Percentiles rank a stretch among this genome's conserved stretches.
Evolutionary conservation across 1,140 invertebrate genomes (phyloP).

Genomic region (Atta cephalotes): DNA sequence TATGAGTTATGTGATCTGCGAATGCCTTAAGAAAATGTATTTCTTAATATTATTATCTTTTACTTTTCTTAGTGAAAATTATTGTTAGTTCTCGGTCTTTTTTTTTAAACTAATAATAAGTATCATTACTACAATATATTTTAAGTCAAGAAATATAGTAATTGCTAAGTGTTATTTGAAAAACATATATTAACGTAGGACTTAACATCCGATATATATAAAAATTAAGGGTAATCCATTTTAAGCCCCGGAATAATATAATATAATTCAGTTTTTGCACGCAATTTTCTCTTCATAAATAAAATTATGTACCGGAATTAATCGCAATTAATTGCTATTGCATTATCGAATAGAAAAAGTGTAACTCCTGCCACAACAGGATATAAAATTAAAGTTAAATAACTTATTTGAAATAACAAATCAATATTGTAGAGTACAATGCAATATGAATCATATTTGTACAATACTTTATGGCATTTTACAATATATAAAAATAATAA

Average conservation of each 20-base stretch:
- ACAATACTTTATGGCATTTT: not conserved
- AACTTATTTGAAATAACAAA: not conserved
- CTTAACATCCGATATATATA: not conserved
- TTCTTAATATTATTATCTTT: not conserved
- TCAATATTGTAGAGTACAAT: not conserved
- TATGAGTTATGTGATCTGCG: not conserved
- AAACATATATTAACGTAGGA: not conserved
- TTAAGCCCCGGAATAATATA: not conserved
- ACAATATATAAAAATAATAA: constrained; percentile 9
- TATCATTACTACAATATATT: not conserved
- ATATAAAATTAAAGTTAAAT: constrained; percentile 2
- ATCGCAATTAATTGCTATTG: not conserved
- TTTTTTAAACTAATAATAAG: not conserved
- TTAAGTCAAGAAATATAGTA: not conserved
- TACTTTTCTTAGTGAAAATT: not conserved
- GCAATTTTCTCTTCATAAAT: not conserved
- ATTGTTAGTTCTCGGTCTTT: not conserved
- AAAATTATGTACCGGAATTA: not conserved
- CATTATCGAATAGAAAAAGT: not conserved
- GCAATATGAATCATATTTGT: not conserved
- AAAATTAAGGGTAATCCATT: not conserved
- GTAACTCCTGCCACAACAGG: not conserved
- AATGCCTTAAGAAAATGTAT: not conserved
- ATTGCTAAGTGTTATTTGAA: not conserved
- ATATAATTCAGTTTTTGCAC: not conserved